These are phyloP conservation scores for Drosophila truncata DNA, from an alignment of 1,140 invertebrate genomes.

Conservation along the genomic window DNA sequence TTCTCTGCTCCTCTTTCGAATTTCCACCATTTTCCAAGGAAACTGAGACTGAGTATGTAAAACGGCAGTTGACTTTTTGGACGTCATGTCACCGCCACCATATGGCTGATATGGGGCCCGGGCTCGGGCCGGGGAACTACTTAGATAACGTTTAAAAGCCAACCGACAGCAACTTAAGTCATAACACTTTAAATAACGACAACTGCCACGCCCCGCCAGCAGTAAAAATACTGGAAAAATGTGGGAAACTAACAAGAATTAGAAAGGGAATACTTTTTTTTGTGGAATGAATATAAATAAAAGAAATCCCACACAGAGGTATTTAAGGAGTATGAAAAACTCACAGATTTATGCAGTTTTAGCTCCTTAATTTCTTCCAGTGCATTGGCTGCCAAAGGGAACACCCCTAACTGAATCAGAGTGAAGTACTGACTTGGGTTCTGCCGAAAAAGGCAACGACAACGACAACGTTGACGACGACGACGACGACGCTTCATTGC, in stretches of 20 bases:
- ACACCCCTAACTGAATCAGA: conserved; percentile 29
- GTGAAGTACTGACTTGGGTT: conserved; percentile 28
- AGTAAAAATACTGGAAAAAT: background rate
- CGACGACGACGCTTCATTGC: conserved; percentile 76
- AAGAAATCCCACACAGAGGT: too few relatives aligned
- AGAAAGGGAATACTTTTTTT: background rate
- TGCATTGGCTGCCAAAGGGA: conserved; percentile 9
- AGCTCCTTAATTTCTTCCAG: background rate
- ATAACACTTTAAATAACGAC: conserved; percentile 75
- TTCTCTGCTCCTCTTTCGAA: conserved; percentile 22
- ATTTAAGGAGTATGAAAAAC: background rate
- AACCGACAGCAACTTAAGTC: conserved; percentile 69
- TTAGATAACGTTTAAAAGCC: conserved; percentile 77
- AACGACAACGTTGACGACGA: conserved; percentile 38
- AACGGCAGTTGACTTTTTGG: conserved; percentile 50
- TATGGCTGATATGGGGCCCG: conserved; percentile 52
- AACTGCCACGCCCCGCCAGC: conserved; percentile 12
- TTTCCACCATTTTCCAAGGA: conserved; percentile 10
- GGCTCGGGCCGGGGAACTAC: conserved; percentile 50
- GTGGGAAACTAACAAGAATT: fast-evolving
- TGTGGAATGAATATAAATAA: background rate
- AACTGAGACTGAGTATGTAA: conserved; percentile 25
- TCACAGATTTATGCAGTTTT: background rate
- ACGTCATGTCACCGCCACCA: conserved; percentile 35
- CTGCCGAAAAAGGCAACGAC: conserved; percentile 50